A percentile compares a stretch with the other conserved stretches of the same genome.
Conservation (phyloP, 2,797 vertebrate species). For the Poeciliopsis paucimaculata region DNA sequence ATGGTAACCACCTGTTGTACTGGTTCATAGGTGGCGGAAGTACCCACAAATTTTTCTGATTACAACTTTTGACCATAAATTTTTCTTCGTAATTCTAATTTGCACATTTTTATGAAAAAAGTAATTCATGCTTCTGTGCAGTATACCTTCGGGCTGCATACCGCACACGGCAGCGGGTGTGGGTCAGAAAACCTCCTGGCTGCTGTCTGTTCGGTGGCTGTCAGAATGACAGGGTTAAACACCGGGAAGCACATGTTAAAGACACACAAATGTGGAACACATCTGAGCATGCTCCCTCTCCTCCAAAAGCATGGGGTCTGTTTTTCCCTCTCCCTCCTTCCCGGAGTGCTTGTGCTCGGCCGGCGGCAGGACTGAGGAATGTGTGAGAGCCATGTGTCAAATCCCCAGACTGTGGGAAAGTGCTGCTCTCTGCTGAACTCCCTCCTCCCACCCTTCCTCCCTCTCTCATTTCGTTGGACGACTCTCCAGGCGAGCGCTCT, state of each 20-base stretch:
- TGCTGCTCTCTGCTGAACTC: slow-evolving; percentile 92
- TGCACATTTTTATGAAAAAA: neutral
- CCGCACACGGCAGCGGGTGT: slow-evolving; percentile 17
- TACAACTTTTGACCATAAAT: neutral
- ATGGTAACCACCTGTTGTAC: neutral
- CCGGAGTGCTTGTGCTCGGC: slow-evolving; percentile 75
- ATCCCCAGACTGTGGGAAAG: slow-evolving; percentile 99
- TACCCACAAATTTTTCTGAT: neutral
- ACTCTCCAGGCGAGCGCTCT: slow-evolving; percentile 90
- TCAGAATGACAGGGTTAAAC: slow-evolving; percentile 48
- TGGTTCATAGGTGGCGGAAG: neutral
- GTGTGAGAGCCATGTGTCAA: slow-evolving; percentile 98
- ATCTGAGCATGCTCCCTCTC: slow-evolving; percentile 48
- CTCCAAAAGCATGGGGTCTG: slow-evolving; percentile 70
- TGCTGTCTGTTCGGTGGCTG: slow-evolving; percentile 8
- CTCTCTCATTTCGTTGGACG: slow-evolving; percentile 73
- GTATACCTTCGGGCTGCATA: neutral
- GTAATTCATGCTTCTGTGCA: slow-evolving; percentile 4
- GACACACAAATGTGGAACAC: slow-evolving; percentile 49
- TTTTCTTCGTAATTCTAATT: no score
- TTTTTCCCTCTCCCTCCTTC: slow-evolving; percentile 55
- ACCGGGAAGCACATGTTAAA: slow-evolving; percentile 52
- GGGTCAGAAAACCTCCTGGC: slow-evolving; percentile 26
- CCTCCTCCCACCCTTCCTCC: slow-evolving; percentile 66
- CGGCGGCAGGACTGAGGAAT: slow-evolving; percentile 91